A percentile compares a stretch with the other conserved stretches of the same genome.
These are phyloP conservation scores for Penaeus japonicus DNA, from an alignment of 1,140 invertebrate species.

Conservation along the genomic window DNA sequence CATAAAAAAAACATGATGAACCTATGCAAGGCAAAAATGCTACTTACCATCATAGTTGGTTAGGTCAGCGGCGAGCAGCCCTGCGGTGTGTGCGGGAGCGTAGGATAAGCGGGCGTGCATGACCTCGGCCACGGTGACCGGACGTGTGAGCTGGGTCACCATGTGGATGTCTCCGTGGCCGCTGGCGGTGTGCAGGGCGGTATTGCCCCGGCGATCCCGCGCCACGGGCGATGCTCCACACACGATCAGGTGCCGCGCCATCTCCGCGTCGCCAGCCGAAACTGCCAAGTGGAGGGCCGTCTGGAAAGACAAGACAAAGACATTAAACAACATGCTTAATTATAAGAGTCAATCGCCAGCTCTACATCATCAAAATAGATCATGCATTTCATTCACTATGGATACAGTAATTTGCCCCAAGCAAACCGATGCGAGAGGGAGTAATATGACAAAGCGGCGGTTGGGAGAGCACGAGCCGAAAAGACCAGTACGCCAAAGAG, in stretches of 20 bases:
- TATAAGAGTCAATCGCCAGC: not conserved
- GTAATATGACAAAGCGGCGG: not conserved
- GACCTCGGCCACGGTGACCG: constrained; percentile 56
- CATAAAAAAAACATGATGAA: not conserved
- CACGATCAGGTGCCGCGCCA: constrained; percentile 72
- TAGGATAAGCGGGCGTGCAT: constrained; percentile 50
- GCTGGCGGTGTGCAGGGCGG: constrained; percentile 72
- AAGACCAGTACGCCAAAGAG: too few species aligned
- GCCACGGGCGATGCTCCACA: constrained; percentile 69
- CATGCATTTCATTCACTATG: not conserved
- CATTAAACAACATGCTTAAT: not conserved
- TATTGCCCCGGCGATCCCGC: constrained; percentile 73
- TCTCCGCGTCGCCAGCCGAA: constrained; percentile 71
- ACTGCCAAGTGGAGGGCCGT: constrained; percentile 81
- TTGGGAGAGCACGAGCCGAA: too few species aligned
- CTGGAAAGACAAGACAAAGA: constrained; percentile 19
- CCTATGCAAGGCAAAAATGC: not conserved
- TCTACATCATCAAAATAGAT: not conserved
- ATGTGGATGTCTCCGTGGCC: constrained; percentile 58
- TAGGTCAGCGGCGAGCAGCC: constrained; percentile 56
- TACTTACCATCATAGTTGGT: constrained; percentile 58
- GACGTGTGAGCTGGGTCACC: constrained; percentile 53
- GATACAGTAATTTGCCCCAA: not conserved
- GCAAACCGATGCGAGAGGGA: not conserved
- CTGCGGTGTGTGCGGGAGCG: constrained; percentile 57